phyloP scores from a whole-genome alignment of 1,140 invertebrate genomes.

The silkworm (Bombyx mori) region ASM3026992v2 NC_085120.1:8885501-8886000 shows the following conservation, averaged over 20 bases:
- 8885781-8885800: background rate
- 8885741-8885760: too few species aligned
- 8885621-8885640: too few species aligned
- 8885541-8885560: too few species aligned
- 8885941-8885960: too few species aligned
- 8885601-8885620: background rate
- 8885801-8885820: background rate
- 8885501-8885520: too few species aligned
- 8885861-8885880: slow-evolving; percentile 3
- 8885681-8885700: too few species aligned
- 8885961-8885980: too few species aligned
- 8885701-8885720: background rate
- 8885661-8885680: background rate
- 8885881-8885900: slow-evolving; percentile 5
- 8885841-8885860: slow-evolving; percentile 6
- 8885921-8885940: slow-evolving; percentile 2
- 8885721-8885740: too few species aligned
- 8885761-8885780: background rate
- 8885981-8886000: too few species aligned
- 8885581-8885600: background rate
- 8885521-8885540: too few species aligned
- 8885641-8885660: background rate
- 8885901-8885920: slow-evolving; percentile 11
- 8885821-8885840: slow-evolving; percentile 1
- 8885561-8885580: background rate